A percentile compares a stretch with the other conserved stretches of the same genome.
Conservation (phyloP, 1,140 invertebrate species). For the Trinorchestia longiramus region DNA sequence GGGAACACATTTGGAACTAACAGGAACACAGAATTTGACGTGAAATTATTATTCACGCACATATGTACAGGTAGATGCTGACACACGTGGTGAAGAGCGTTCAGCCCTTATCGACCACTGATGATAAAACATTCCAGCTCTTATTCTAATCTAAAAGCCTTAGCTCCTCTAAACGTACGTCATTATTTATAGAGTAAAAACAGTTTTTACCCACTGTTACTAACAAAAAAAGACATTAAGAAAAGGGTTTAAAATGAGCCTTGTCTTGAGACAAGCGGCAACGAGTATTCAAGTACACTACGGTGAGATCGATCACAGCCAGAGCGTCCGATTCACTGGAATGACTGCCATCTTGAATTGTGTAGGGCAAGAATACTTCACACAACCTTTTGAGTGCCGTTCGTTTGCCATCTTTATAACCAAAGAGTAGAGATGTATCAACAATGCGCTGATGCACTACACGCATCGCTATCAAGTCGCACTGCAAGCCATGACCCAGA, state of each 20-base stretch:
- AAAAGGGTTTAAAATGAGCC: not conserved
- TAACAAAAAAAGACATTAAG: not conserved
- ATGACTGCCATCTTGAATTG: not conserved
- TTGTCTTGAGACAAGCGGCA: no score
- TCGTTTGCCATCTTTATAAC: not conserved
- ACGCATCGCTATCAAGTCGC: not conserved
- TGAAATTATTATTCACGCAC: not conserved
- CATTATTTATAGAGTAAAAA: not conserved
- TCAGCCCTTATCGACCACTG: not conserved
- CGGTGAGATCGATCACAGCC: not conserved
- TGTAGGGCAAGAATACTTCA: not conserved
- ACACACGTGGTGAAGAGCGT: not conserved
- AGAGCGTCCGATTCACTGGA: not conserved
- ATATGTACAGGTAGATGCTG: not conserved
- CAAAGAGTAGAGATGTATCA: not conserved
- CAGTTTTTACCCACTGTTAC: not conserved
- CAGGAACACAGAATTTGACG: no score
- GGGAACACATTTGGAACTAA: not conserved
- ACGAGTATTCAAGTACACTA: not conserved
- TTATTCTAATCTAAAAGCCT: not conserved
- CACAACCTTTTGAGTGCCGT: not conserved
- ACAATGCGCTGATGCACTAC: not conserved
- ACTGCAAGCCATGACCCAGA: not conserved
- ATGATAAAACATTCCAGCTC: not conserved
- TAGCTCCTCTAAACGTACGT: not conserved